Evolutionary conservation across 2,888 invertebrate species (phyloP), one percentile per base, ranked within the genome.

Genomic region (Merodon equestris): DNA sequence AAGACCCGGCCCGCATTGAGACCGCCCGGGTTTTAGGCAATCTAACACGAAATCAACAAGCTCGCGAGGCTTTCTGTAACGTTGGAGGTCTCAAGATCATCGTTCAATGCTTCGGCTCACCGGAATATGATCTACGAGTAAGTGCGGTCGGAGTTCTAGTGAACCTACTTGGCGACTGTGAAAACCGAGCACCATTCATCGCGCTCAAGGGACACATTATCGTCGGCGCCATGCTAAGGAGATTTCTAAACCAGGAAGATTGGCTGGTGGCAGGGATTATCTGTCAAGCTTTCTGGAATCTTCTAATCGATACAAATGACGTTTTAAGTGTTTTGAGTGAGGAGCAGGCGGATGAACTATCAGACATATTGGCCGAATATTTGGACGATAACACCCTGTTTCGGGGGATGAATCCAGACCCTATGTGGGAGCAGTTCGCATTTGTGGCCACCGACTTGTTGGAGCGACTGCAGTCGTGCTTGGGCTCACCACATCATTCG

Each of bases 11-110:
- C 68, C 90, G 86, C 53, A 85, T 91, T 82, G 96, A 96, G 89
- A 93, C 94, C 18, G 93, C 94, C 83, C 91, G 96, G 76, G 96
- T 96, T 63, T 91, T 95, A 82, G 96, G 96, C 34, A 96, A 96
- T 89, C 89, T 96, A 82, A 94, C 96, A 0, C 91, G 96, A 45
- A 93, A 93, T 18, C 91, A 91, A 86, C 87, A 90, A 75, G 92
- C 93, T 0, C 88, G 94, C 73, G 91, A 91, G 70, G 92, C 91
- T 82, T 91, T 95, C 70, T 91, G 93, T 81, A 90, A 92, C 51
- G 91, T 93, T 27, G 93, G 94, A 81, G 93, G 92, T 1, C 89
- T 94, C 34, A 89, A 91, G 48, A 85, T 90, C 19, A 89, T 94
- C 3, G 90, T 92, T 14, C 90, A 91, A 12, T 91, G 92, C 84